Evolutionary conservation across 1,140 invertebrate species (phyloP).

Genomic region (Anastrepha obliqua): DNA sequence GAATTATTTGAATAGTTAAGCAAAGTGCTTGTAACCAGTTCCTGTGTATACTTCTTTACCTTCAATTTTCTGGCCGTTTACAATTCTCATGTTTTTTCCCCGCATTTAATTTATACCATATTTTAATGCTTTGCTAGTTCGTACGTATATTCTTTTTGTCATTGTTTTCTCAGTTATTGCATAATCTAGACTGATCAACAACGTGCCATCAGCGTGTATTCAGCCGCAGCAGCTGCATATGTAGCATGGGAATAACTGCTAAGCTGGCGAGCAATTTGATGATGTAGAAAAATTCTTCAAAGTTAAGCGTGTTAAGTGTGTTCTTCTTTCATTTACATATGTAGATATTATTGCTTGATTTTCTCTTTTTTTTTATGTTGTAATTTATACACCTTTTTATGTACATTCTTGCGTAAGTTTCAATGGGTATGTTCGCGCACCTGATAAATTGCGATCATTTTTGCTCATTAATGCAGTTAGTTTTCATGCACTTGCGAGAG

Average conservation of each 20-base stretch:
- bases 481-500: too few species aligned
- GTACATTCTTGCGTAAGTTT: too few species aligned
- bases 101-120: neutral
- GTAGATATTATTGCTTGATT: too few species aligned
- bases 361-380: too few species aligned
- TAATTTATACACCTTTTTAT: too few species aligned
- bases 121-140: neutral
- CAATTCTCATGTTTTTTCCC: neutral
- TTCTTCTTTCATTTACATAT: too few species aligned
- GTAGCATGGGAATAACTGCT: neutral
- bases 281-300: too few species aligned
- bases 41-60: neutral
- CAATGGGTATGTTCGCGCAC: too few species aligned
- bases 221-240: neutral
- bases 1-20: neutral
- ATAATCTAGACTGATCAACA: neutral
- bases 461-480: too few species aligned
- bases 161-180: neutral
- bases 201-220: neutral
- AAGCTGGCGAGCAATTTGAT: too few species aligned
- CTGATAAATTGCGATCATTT: too few species aligned
- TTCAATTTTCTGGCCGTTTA: slow-evolving; percentile 1
- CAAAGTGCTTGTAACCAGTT: slow-evolving; percentile 30
- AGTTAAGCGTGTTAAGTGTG: too few species aligned
- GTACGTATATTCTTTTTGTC: neutral